These are phyloP conservation scores for Yponomeuta malinellus DNA, from an alignment of 2,888 invertebrate genomes.

Conservation along the genomic window DNA sequence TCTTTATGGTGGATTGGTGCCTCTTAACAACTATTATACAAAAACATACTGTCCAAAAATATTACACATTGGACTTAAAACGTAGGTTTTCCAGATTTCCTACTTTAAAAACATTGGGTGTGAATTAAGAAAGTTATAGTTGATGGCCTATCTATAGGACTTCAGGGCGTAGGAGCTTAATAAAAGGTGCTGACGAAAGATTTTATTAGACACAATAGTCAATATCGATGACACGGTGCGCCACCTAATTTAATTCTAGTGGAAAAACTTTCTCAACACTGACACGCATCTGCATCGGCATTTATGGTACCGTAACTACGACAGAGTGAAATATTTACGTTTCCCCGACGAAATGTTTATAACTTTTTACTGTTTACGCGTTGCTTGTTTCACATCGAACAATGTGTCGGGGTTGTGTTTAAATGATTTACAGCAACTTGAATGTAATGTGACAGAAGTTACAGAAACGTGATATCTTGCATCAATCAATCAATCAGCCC, in stretches of 20 bases:
- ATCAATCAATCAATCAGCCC: too few relatives aligned
- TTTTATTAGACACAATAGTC: background rate
- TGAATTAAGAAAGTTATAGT: too few relatives aligned
- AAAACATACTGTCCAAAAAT: too few relatives aligned
- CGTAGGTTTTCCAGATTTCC: too few relatives aligned
- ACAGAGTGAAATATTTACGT: constrained; percentile 14
- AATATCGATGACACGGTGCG: background rate
- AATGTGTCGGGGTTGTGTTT: constrained; percentile 21
- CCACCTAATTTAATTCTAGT: background rate
- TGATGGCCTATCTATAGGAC: too few relatives aligned
- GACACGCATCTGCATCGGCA: background rate
- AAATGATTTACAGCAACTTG: constrained; percentile 21
- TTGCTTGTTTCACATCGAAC: constrained; percentile 16
- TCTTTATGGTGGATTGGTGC: too few relatives aligned
- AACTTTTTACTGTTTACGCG: constrained; percentile 14
- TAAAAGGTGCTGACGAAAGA: too few relatives aligned
- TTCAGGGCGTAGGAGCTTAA: too few relatives aligned
- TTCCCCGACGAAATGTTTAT: constrained; percentile 11
- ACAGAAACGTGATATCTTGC: background rate
- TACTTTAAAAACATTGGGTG: too few relatives aligned
- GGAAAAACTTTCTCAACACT: background rate
- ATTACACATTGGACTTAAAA: too few relatives aligned
- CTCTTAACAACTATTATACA: too few relatives aligned
- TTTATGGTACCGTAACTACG: background rate
- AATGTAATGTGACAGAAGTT: background rate